A percentile compares a stretch with the other conserved stretches of the same genome.
Conservation (phyloP, 2,113 vertebrate species). For the Physeter macrocephalus region DNA sequence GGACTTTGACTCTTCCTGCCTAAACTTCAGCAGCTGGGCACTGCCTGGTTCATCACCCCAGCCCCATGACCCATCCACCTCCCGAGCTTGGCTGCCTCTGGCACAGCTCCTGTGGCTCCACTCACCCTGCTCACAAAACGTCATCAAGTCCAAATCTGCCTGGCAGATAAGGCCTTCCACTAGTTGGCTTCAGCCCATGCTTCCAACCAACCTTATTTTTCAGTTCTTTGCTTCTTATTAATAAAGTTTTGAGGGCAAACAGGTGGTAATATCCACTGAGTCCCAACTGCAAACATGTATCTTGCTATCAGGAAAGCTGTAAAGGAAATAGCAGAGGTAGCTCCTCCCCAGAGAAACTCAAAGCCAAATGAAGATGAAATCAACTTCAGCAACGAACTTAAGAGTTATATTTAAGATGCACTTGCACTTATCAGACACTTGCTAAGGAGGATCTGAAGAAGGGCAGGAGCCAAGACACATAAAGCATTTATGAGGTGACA, state of each 20-base stretch:
- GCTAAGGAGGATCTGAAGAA: neutral
- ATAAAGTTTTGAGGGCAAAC: neutral
- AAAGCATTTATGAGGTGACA: neutral
- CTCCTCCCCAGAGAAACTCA: neutral
- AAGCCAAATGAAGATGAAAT: neutral
- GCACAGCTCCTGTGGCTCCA: neutral
- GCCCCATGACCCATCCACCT: neutral
- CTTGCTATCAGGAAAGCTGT: neutral
- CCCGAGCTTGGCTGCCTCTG: neutral
- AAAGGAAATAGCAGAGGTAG: neutral
- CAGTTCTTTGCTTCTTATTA: neutral
- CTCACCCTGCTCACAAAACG: neutral
- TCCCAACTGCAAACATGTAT: neutral
- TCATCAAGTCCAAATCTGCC: neutral
- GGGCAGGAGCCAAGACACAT: neutral
- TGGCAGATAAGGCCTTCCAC: neutral
- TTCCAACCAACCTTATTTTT: neutral
- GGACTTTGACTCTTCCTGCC: neutral
- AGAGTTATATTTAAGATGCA: neutral
- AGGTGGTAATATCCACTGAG: neutral
- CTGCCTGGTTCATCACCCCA: neutral
- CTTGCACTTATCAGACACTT: neutral
- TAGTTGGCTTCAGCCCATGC: neutral
- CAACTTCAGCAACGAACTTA: neutral
- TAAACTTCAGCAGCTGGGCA: neutral